Base-by-base conservation (phyloP, 2,888 invertebrate species). In the Eueremaeus valkanovi region DNA sequence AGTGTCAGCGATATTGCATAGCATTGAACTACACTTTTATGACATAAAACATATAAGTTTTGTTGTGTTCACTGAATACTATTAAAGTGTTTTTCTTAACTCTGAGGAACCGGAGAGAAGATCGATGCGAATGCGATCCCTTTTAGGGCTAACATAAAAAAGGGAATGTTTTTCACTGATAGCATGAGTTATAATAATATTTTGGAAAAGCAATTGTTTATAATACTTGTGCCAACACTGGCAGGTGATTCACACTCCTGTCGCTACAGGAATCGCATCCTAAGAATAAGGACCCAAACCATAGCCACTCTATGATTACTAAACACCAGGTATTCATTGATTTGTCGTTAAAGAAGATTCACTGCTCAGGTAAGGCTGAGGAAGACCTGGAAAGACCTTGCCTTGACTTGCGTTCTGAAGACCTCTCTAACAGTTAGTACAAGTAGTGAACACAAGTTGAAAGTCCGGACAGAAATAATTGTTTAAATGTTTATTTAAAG, bases 401-500 rank as follows among this genome's bases (percentile, higher is more conserved):
- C 68, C 27, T 42, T 68, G 68, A 31, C 68, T 40, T 68, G 55
- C 9, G 21, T 68, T 68, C 11, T 3, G 21, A 31, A 21, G 16
- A 9, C 3, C 9, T 24, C 13, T 11, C 3, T 29, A 1, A 33
- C 36, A 66, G 63, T 66, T 36, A n/a, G n/a, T n/a, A n/a, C n/a
- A 66, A 66, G 63, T 21, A 66, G 36, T 36, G n/a, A 66, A 16
- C 5, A 70, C 31, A 42, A 24, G 70, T 70, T 70, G 42, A 40
- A 42, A 70, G 45, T 70, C 45, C 45, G 70, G 16, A 36, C 9
- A 36, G 5, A n/a, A n/a, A 63, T 6, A 33, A 27, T 61, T 61
- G 61, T 61, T 61, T 70, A 70, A 70, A 70, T 70, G 70, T 70
- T 70, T 70, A 70, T 70, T 70, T 70, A 70, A 70, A 29, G 70